phyloP scores from a whole-genome alignment of 2,113 vertebrate species.

The Phaethornis superciliosus region DNA sequence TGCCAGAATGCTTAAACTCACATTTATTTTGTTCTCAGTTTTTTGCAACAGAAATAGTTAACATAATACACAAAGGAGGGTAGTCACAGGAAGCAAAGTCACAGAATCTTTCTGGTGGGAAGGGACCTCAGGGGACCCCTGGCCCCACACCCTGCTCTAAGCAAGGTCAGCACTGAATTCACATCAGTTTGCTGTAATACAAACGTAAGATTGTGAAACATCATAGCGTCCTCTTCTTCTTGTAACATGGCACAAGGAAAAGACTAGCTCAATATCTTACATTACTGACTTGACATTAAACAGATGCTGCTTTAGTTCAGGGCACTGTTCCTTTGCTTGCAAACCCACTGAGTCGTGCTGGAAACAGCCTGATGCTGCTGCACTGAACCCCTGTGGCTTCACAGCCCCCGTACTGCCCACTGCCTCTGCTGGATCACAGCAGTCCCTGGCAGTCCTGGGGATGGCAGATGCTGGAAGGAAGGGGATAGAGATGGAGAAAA shows the following conservation, averaged over 20 bases:
- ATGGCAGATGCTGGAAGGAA: not conserved
- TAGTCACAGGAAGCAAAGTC: not conserved
- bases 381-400: not conserved
- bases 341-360: not conserved
- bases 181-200: not conserved
- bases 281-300: not conserved
- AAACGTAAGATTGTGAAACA: not conserved
- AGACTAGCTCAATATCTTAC: not conserved
- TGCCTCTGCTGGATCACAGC: not conserved
- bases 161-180: rapidly evolving
- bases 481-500: not conserved
- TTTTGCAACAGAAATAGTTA: not conserved
- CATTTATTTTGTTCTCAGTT: too few species aligned
- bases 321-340: not conserved
- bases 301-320: not conserved
- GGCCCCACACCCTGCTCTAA: not conserved
- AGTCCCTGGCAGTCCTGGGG: not conserved
- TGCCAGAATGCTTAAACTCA: not conserved
- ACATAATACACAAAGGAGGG: not conserved
- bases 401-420: not conserved
- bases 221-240: not conserved
- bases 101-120: not conserved
- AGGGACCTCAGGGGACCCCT: not conserved
- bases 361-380: rapidly evolving
- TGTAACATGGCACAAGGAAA: not conserved